These are phyloP conservation scores for Enteromius thamalakanensis DNA, from an alignment of 2,797 vertebrate species.

Conservation along the genomic window DNA sequence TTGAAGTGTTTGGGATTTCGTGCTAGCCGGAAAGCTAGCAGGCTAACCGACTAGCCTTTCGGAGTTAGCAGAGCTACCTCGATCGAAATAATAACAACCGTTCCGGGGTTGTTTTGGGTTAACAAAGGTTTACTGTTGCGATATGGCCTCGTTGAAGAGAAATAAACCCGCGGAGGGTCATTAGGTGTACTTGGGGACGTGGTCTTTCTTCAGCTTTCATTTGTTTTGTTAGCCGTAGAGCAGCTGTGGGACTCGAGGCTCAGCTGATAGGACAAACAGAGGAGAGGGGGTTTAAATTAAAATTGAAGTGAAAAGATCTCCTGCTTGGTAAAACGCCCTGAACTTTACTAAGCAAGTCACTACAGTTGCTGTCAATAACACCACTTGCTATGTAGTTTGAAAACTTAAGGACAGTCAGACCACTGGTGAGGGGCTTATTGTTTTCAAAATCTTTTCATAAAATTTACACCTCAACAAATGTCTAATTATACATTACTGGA, in stretches of 20 bases:
- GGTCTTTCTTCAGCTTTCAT: constrained; percentile 31
- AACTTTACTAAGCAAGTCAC: neutral
- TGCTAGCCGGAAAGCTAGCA: constrained; percentile 51
- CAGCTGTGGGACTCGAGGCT: constrained; percentile 54
- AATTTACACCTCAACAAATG: constrained; percentile 21
- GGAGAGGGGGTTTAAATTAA: constrained; percentile 50
- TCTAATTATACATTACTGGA: neutral
- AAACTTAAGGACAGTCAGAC: neutral
- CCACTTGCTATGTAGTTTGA: neutral
- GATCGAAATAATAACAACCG: constrained; percentile 25
- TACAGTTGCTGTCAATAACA: constrained; percentile 26
- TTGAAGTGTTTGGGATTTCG: constrained; percentile 37
- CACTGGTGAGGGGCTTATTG: constrained; percentile 7
- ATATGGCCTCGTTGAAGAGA: constrained; percentile 2
- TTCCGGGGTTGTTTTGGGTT: constrained; percentile 19
- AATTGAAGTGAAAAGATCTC: constrained; percentile 1
- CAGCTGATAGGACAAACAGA: constrained; percentile 58
- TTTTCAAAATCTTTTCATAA: neutral
- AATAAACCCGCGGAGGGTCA: neutral
- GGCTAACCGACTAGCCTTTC: constrained; percentile 40
- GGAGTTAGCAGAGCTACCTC: constrained; percentile 9
- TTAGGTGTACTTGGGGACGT: neutral
- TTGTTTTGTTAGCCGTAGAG: constrained; percentile 60
- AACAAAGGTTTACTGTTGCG: neutral
- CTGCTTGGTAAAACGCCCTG: neutral